phyloP scores from a whole-genome alignment of 2,113 vertebrate genomes.

The Phalacrocorax pelagicus region DNA sequence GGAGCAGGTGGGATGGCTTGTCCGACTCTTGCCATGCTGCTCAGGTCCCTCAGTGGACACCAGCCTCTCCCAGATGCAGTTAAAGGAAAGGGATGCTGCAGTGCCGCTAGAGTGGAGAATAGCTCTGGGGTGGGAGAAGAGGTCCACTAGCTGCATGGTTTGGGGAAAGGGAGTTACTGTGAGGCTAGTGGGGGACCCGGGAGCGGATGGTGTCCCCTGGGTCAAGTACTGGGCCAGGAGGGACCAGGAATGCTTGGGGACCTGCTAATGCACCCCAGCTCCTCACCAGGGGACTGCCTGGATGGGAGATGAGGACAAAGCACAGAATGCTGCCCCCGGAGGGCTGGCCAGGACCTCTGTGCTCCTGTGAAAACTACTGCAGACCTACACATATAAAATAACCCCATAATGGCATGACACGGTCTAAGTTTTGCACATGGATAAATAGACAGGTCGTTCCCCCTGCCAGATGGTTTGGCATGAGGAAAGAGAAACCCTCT shows the following conservation, averaged over 20 bases:
- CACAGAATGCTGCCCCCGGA: rapidly evolving
- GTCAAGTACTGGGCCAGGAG: neutral
- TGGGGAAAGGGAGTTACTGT: neutral
- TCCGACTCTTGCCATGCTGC: rapidly evolving
- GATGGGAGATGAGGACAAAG: neutral
- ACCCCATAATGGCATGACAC: rapidly evolving
- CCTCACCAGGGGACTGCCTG: neutral
- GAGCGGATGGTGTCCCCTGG: neutral
- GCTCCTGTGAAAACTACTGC: neutral
- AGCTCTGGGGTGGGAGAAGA: neutral
- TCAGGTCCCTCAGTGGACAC: neutral
- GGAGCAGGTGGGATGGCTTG: neutral
- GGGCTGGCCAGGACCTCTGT: neutral
- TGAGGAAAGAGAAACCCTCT: neutral
- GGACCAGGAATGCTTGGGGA: neutral
- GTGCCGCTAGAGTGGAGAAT: neutral
- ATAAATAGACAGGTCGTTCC: too few species aligned
- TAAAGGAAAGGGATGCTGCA: neutral
- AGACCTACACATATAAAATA: rapidly evolving
- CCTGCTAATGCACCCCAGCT: neutral
- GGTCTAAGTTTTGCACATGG: neutral
- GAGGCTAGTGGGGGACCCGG: neutral
- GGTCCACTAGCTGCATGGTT: rapidly evolving
- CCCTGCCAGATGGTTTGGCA: neutral
- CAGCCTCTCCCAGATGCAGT: neutral